These are phyloP conservation scores for Trididemnum miniatum DNA, from an alignment of 23 tunicate species.

Conservation along the genomic window DNA sequence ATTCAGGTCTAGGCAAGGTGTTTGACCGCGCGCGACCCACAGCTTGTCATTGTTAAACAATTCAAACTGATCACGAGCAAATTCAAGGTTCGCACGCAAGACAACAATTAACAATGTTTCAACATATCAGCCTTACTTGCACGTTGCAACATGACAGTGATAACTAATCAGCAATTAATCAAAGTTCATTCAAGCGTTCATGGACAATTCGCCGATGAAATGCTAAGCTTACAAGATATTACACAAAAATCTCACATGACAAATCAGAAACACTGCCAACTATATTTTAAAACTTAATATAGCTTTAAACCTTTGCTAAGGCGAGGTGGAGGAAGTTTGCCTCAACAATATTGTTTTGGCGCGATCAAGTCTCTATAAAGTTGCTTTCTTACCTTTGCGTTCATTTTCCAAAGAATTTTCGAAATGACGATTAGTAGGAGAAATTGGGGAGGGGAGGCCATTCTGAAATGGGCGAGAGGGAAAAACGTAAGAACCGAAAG, in stretches of 20 bases:
- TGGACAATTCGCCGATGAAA: no score
- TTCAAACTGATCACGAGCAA: not conserved
- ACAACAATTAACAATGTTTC: conserved; percentile 8
- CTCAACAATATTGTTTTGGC: no score
- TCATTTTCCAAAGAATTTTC: conserved; percentile 25
- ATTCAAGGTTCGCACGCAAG: conserved; percentile 25
- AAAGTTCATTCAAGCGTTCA: no score
- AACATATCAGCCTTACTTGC: not conserved
- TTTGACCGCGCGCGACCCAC: not conserved
- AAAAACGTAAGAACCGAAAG: not conserved
- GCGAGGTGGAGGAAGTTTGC: no score
- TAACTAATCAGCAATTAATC: not conserved
- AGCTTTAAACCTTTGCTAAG: no score
- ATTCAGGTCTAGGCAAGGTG: no score
- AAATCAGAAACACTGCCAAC: no score
- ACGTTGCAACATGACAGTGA: not conserved
- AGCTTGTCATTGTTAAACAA: not conserved
- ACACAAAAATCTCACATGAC: no score
- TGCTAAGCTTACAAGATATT: no score
- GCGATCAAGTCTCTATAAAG: no score
- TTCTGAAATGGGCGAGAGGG: not conserved
- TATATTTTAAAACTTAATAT: no score
- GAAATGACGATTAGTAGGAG: conserved; percentile 1
- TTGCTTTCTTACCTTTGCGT: conserved; percentile 33
- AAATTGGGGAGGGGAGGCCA: conserved; percentile 31